Percentiles rank a stretch among this genome's conserved stretches.
Evolutionary conservation across 1,140 invertebrate species (phyloP).

Genomic region (Drosophila subpulchrella): DNA sequence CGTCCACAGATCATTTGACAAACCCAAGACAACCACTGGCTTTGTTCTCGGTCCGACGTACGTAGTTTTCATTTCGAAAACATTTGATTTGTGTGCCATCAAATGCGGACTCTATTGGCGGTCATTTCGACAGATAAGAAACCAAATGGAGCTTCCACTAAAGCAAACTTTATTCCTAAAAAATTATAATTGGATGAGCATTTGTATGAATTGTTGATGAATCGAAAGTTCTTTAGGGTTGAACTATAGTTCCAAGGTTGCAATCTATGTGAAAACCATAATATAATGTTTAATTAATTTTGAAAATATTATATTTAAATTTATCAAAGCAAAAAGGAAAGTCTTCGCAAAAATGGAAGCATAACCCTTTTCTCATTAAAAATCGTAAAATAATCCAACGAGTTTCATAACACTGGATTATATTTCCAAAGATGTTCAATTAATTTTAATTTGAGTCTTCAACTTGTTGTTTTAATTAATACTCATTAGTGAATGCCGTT

Average conservation of each 20-base stretch:
- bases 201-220: neutral
- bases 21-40: slow-evolving; percentile 23
- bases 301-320: no score
- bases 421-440: neutral
- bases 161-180: neutral
- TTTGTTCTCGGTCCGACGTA: slow-evolving; percentile 17
- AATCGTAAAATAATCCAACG: no score
- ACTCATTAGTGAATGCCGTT: slow-evolving; percentile 26
- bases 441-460: neutral
- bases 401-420: neutral
- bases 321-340: no score
- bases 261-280: neutral
- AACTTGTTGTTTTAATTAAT: neutral
- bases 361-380: no score
- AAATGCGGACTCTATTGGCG: slow-evolving; percentile 28
- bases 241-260: neutral
- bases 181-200: neutral
- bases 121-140: slow-evolving; percentile 27
- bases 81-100: slow-evolving; percentile 57
- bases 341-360: no score
- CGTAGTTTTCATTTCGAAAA: slow-evolving; percentile 10
- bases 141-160: slow-evolving; percentile 2
- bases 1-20: slow-evolving; percentile 50
- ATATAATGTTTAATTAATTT: no score
- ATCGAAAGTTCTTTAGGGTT: no score